phyloP scores from a whole-genome alignment of 1,140 invertebrate genomes.

The Magallana ariakensis region DNA sequence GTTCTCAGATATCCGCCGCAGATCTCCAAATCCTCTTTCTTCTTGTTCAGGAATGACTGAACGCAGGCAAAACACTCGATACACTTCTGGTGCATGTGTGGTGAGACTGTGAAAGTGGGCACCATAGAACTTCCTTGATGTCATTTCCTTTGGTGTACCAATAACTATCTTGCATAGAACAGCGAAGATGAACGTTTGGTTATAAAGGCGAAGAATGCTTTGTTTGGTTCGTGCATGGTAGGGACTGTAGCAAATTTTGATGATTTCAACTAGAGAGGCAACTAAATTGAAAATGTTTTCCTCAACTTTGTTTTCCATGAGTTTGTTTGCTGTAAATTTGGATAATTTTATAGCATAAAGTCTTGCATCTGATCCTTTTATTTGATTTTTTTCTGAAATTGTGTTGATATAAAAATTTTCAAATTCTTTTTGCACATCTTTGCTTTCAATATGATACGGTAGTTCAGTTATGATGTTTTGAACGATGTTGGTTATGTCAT shows the following conservation, averaged over 20 bases:
- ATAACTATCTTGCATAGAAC: slow-evolving; percentile 14
- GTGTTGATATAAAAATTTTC: slow-evolving; percentile 33
- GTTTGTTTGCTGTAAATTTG: background rate
- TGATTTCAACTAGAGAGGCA: slow-evolving; percentile 14
- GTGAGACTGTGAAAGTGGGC: slow-evolving; percentile 38
- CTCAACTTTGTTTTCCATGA: slow-evolving; percentile 2
- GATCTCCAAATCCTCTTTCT: slow-evolving; percentile 15
- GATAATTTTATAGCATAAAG: slow-evolving; percentile 24
- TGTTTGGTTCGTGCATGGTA: background rate
- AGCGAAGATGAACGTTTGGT: slow-evolving; percentile 10
- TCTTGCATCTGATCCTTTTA: slow-evolving; percentile 46
- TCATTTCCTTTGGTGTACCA: slow-evolving; percentile 37
- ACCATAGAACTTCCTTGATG: slow-evolving; percentile 22
- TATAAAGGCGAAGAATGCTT: slow-evolving; percentile 20
- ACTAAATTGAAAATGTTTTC: slow-evolving; percentile 18
- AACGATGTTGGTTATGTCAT: slow-evolving; percentile 38
- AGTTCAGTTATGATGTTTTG: slow-evolving; percentile 37
- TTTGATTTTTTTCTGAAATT: slow-evolving; percentile 36
- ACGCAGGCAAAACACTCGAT: background rate
- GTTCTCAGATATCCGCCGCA: slow-evolving; percentile 3
- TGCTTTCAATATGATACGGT: slow-evolving; percentile 2
- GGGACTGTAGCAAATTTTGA: slow-evolving; percentile 18
- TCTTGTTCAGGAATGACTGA: background rate
- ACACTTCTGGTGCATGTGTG: background rate
- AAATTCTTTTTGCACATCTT: background rate